Percentiles rank a stretch among this genome's conserved stretches.
phyloP scores from a whole-genome alignment of 2,113 vertebrate genomes.

The Lepisosteus oculatus region DNA sequence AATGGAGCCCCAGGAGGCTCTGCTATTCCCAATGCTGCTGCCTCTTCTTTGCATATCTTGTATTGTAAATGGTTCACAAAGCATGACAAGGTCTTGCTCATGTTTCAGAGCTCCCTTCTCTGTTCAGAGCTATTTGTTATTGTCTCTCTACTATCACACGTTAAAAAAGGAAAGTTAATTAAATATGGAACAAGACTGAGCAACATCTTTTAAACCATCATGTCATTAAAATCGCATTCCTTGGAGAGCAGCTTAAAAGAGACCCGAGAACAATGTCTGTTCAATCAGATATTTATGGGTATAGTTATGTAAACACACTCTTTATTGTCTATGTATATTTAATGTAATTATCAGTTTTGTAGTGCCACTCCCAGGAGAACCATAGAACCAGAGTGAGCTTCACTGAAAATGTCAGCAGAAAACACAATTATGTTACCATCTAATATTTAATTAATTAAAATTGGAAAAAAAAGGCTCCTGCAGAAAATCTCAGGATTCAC shows the following conservation, averaged over 20 bases:
- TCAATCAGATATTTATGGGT: slow-evolving; percentile 88
- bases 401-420: slow-evolving; percentile 85
- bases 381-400: slow-evolving; percentile 56
- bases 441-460: slow-evolving; percentile 27
- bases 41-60: slow-evolving; percentile 46
- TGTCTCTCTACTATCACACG: slow-evolving; percentile 85
- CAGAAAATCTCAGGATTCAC: slow-evolving; percentile 11
- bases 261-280: slow-evolving; percentile 82
- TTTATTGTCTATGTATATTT: slow-evolving; percentile 89
- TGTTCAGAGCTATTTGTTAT: slow-evolving; percentile 92
- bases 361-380: slow-evolving; percentile 71
- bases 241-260: slow-evolving; percentile 75
- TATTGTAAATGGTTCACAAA: slow-evolving; percentile 75
- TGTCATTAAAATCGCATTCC: slow-evolving; percentile 82
- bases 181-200: slow-evolving; percentile 97
- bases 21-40: slow-evolving; percentile 41
- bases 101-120: slow-evolving; percentile 72
- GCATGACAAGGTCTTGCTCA: slow-evolving; percentile 83
- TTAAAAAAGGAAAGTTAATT: slow-evolving; percentile 99
- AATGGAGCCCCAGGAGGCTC: slow-evolving; percentile 49
- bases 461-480: slow-evolving; percentile 2
- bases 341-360: slow-evolving; percentile 91
- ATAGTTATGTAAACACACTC: slow-evolving; percentile 85
- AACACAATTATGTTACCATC: slow-evolving; percentile 55
- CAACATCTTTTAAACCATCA: slow-evolving; percentile 86